Evolutionary conservation across 1,140 invertebrate species (phyloP).

Genomic region (Anadara kagoshimensis): DNA sequence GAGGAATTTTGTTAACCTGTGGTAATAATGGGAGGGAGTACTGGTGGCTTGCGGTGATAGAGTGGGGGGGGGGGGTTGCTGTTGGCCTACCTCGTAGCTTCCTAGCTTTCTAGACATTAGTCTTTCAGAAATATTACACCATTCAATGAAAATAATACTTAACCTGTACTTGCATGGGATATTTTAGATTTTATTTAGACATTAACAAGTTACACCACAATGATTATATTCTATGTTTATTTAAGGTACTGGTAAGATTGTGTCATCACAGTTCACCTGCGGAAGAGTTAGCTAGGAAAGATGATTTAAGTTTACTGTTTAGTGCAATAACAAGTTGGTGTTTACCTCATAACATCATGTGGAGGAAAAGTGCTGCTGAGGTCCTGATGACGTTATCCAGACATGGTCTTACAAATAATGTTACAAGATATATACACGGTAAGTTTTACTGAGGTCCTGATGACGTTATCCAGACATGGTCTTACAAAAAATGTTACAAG

Average conservation of each 20-base stretch:
- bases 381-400: slow-evolving; percentile 95
- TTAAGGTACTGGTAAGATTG: slow-evolving; percentile 90
- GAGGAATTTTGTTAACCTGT: too few species aligned
- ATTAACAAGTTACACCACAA: background rate
- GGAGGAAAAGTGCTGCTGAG: slow-evolving; percentile 97
- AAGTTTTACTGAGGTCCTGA: slow-evolving; percentile 71
- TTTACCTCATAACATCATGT: slow-evolving; percentile 92
- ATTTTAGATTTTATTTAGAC: background rate
- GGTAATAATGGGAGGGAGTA: too few species aligned
- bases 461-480: too few species aligned
- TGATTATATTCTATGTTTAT: background rate
- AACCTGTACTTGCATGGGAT: background rate
- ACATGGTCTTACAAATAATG: slow-evolving; percentile 92
- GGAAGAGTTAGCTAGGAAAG: slow-evolving; percentile 96
- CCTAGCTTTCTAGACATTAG: too few species aligned
- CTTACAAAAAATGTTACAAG: too few species aligned
- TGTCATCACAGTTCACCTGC: slow-evolving; percentile 92
- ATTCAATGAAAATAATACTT: background rate
- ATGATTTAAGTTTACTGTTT: slow-evolving; percentile 96
- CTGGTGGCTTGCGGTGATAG: too few species aligned
- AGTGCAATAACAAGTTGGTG: slow-evolving; percentile 97
- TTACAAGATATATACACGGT: slow-evolving; percentile 98
- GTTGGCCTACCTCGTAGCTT: too few species aligned
- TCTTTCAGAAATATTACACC: too few species aligned
- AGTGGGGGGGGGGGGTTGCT: too few species aligned